These are phyloP conservation scores for Sarcophaga caerulescens DNA, from an alignment of 2,888 invertebrate genomes.

Conservation along the genomic window DNA sequence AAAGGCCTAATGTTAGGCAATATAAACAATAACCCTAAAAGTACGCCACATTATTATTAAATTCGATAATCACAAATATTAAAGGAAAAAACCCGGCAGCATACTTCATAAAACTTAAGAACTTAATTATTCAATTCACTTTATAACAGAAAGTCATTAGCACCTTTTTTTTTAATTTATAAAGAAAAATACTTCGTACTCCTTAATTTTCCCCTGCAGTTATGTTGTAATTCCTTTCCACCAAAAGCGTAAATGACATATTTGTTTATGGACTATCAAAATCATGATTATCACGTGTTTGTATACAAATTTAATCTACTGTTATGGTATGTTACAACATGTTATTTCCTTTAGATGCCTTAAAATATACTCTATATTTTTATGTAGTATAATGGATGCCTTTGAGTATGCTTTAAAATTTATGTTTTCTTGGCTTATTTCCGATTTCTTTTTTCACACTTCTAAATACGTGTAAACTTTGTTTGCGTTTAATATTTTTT, in stretches of 20 bases:
- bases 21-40: too few species aligned
- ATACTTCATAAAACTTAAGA: too few species aligned
- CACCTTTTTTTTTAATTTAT: too few species aligned
- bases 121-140: too few species aligned
- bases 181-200: too few species aligned
- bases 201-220: too few species aligned
- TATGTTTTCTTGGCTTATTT: background rate
- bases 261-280: background rate
- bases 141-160: too few species aligned
- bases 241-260: background rate
- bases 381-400: background rate
- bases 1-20: too few species aligned
- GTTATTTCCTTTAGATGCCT: background rate
- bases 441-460: slow-evolving; percentile 13
- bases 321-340: slow-evolving; percentile 7
- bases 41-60: too few species aligned
- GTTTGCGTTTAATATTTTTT: background rate
- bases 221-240: too few species aligned
- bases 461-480: slow-evolving; percentile 5
- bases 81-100: too few species aligned
- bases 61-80: too few species aligned
- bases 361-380: slow-evolving; percentile 21
- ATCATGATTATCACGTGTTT: slow-evolving; percentile 3
- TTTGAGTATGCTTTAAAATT: slow-evolving; percentile 37
- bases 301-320: background rate